phyloP scores from a whole-genome alignment of 2,888 invertebrate species.

The Volucella bombylans region DNA sequence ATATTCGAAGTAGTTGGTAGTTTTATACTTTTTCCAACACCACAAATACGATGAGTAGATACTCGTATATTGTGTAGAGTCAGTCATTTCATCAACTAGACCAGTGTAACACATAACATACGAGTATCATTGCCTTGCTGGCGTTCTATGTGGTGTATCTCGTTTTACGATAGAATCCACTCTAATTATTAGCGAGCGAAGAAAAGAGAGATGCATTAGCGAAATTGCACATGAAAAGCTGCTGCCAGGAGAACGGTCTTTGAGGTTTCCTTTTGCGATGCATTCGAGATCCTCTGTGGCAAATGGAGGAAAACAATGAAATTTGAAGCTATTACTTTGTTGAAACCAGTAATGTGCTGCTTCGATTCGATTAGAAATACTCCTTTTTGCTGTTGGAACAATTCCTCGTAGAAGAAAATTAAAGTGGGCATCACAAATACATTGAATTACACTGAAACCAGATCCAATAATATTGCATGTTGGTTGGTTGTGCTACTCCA shows the following conservation, averaged over 20 bases:
- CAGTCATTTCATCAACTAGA: not conserved
- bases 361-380: too few species aligned
- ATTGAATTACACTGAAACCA: too few species aligned
- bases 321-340: conserved; percentile 41
- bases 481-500: too few species aligned
- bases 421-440: too few species aligned
- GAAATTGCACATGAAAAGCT: conserved; percentile 62
- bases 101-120: not conserved
- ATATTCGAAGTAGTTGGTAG: too few species aligned
- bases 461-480: too few species aligned
- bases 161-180: conserved; percentile 7
- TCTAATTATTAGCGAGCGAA: conserved; percentile 53
- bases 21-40: not conserved
- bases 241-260: not conserved
- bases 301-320: conserved; percentile 35
- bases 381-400: too few species aligned
- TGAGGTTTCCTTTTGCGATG: too few species aligned
- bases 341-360: too few species aligned
- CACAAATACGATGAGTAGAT: not conserved
- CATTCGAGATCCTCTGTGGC: conserved; percentile 14
- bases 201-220: conserved; percentile 39
- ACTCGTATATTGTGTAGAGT: too few species aligned
- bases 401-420: too few species aligned
- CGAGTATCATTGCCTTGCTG: too few species aligned
- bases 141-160: not conserved